Base-by-base conservation (phyloP, 2,113 vertebrate genomes). In the Tylochromis polylepis region DNA sequence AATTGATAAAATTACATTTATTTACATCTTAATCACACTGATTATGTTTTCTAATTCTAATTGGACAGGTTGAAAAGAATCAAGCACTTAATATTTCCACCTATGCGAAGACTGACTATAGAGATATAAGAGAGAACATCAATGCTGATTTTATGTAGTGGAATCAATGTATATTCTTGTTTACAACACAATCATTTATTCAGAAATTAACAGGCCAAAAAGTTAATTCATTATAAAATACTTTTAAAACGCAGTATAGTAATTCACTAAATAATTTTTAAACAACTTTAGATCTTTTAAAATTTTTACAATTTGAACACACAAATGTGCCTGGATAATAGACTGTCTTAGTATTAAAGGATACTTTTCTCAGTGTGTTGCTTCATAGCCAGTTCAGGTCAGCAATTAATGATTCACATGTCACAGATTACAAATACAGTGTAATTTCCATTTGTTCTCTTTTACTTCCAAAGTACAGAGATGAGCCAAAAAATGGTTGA, bases 401-500 rank as follows among this genome's bases (percentile, higher is more conserved):
- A 0, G 1, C 62, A 70, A 43, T 70, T 12, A 70, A 67, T 72
- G n/a, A 22, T 2, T 72, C 38, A 70, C 24, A 43, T 43, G 38
- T 46, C 65, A 72, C n/a, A 70, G 3, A 70, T 70, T 16, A 41
- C 3, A 70, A 24, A 24, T 27, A 27, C 65, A 46, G 14, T 24
- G 65, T 36, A 18, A 29, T n/a, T 53, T 4, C 1, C 6, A 27
- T 27, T 43, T 14, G 16, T 14, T 43, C 38, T 79, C 34, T 49
- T 59, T 84, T 57, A 86, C 16, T 75, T 84, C 77, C 81, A 84
- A 18, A 89, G 14, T 22, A 90, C 34, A 43, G 41, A 83, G 58
- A 89, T 84, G 46, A 90, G 27, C 70, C 81, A 91, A 20, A 93
- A 11, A 62, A 12, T 55, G 27, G 24, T 46, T 16, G 87, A 83